These are phyloP conservation scores for Panorpa germanica DNA, from an alignment of 2,888 invertebrate genomes.

Conservation along the genomic window DNA sequence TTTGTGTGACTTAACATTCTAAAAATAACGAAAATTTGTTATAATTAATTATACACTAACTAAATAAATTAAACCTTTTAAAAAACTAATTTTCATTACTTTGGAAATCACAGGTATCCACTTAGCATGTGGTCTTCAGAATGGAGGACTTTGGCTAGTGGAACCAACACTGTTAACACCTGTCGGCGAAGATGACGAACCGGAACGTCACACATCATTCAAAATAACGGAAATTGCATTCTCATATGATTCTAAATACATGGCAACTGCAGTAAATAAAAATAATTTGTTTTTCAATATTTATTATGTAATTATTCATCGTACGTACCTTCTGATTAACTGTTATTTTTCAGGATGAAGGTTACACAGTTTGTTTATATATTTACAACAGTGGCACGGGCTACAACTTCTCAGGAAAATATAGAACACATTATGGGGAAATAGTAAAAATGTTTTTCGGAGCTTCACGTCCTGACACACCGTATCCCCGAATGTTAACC, in stretches of 20 bases:
- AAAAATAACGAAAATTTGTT: background rate
- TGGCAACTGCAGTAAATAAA: constrained; percentile 27
- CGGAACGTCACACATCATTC: constrained; percentile 19
- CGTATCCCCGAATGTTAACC: constrained; percentile 22
- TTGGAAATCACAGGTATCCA: constrained; percentile 18
- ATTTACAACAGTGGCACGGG: constrained; percentile 13
- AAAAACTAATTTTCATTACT: constrained; percentile 9
- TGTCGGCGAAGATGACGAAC: constrained; percentile 16
- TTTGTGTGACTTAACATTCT: no score
- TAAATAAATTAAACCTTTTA: background rate
- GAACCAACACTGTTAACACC: constrained; percentile 23
- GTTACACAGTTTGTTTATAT: constrained; percentile 20
- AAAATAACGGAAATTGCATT: constrained; percentile 23
- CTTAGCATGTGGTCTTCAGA: constrained; percentile 23
- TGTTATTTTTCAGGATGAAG: constrained; percentile 22
- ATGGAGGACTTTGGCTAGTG: constrained; percentile 26
- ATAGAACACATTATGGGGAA: constrained; percentile 24
- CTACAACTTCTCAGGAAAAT: constrained; percentile 27
- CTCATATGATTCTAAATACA: constrained; percentile 21
- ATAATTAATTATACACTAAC: background rate
- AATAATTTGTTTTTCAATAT: no score
- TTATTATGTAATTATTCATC: no score
- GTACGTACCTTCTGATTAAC: no score
- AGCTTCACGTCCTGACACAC: constrained; percentile 12
- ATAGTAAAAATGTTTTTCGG: constrained; percentile 27